Base-by-base conservation (phyloP, 92 coral and sea anemone species). In the Parazoanthus swiftii region DNA sequence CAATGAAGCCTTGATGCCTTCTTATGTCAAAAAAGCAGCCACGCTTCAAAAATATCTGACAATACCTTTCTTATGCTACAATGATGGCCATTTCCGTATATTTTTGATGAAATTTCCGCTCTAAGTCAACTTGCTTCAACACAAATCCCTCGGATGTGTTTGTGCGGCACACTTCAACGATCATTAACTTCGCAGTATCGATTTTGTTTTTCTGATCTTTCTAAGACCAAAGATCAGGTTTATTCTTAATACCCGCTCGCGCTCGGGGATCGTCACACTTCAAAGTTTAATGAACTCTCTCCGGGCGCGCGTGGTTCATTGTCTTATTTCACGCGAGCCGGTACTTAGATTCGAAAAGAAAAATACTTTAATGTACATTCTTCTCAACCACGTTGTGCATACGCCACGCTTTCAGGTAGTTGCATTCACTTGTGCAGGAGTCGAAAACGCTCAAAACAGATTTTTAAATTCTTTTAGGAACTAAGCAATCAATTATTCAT, bases 401-500 rank as follows among this genome's bases (percentile, higher is more conserved):
- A 7, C n/a, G 87, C 87, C 87, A 84, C 78, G 87, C 78, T 84
- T 84, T 58, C 87, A n/a, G 87, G 87, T 84, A 84, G 78, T 51
- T 21, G 58, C 77, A 84, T 84, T 84, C 87, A 84, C 67, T 71
- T 71, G 51, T 29, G 51, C 87, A 84, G 79, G 87, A 84, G 87
- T 84, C 74, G n/a, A 67, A 72, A 84, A 71, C 66, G 79, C 78
- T 71, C 79, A 84, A 84, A 84, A 84, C 78, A 70, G 65, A 68
- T 50, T 84, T 79, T 50, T 36, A n/a, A 16, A 84, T 70, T 84
- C 77, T 38, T 81, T 81, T 37, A 36, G 33, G 73, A 63, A 59
- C 79, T 84, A 84, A 26, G 67, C 26, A 48, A 71, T 84, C 79
- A 84, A 84, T 84, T 44, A 84, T 84, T 84, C 79, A 84, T 71